Conservation (phyloP, 2,888 invertebrate genomes). For the Chirona hameri region DNA sequence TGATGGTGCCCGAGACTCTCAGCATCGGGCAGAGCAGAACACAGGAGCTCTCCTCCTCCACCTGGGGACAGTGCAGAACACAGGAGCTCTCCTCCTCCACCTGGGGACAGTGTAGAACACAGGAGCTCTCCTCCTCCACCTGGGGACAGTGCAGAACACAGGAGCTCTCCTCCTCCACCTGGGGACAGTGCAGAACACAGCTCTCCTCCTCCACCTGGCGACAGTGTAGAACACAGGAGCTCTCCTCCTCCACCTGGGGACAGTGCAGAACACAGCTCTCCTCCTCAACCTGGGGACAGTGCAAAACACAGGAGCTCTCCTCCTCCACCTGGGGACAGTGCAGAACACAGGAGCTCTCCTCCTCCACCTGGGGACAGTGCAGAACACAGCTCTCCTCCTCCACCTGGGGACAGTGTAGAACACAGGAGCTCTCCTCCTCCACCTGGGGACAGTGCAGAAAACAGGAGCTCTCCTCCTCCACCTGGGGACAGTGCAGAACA, state of each 20-base stretch:
- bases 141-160: background rate
- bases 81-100: background rate
- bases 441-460: background rate
- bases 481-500: background rate
- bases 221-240: background rate
- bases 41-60: background rate
- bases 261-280: background rate
- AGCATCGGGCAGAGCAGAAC: slow-evolving; percentile 6
- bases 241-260: slow-evolving; percentile 4
- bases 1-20: background rate
- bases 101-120: background rate
- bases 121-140: background rate
- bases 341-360: background rate
- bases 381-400: background rate
- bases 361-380: background rate
- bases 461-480: background rate
- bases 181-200: background rate
- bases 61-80: background rate
- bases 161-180: background rate
- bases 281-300: slow-evolving; percentile 1
- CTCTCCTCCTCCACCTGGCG: slow-evolving; percentile 9
- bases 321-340: background rate
- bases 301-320: background rate
- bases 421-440: background rate
- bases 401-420: background rate